These are phyloP conservation scores for Polydrusus cervinus DNA, from an alignment of 2,888 invertebrate genomes.

Conservation along the genomic window DNA sequence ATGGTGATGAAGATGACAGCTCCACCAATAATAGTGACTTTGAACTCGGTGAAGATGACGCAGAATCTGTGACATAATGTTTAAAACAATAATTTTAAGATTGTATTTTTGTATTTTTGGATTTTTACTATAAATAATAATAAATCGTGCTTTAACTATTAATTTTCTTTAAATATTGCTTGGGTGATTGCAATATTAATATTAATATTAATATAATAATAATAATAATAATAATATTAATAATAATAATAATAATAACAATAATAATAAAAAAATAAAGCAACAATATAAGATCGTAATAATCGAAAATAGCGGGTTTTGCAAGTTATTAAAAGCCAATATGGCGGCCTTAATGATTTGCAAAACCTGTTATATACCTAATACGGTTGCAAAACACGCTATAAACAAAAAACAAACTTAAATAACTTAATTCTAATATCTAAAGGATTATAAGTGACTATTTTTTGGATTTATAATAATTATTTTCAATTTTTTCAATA, in stretches of 20 bases:
- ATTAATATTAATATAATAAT: too few species aligned
- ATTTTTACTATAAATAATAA: background rate
- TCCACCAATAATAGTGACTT: slow-evolving; percentile 9
- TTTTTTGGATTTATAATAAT: too few species aligned
- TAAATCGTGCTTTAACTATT: too few species aligned
- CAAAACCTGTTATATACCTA: slow-evolving; percentile 19
- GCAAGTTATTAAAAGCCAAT: slow-evolving; percentile 14
- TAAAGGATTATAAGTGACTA: too few species aligned
- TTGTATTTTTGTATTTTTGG: background rate
- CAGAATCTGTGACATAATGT: background rate
- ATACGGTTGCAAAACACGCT: too few species aligned
- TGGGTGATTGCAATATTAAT: background rate
- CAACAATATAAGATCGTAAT: background rate
- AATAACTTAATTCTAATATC: background rate
- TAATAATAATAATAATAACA: too few species aligned
- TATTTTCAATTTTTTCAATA: too few species aligned
- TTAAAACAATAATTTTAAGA: too few species aligned
- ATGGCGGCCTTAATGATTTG: slow-evolving; percentile 8
- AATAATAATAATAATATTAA: too few species aligned
- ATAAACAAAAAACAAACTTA: background rate
- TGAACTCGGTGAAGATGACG: slow-evolving; percentile 2
- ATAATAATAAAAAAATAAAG: slow-evolving; percentile 1
- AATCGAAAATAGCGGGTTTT: slow-evolving; percentile 1
- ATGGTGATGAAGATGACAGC: slow-evolving; percentile 10
- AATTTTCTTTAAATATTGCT: too few species aligned